phyloP scores from a whole-genome alignment of 2,113 vertebrate species.

The Antidorcas marsupialis region DNA sequence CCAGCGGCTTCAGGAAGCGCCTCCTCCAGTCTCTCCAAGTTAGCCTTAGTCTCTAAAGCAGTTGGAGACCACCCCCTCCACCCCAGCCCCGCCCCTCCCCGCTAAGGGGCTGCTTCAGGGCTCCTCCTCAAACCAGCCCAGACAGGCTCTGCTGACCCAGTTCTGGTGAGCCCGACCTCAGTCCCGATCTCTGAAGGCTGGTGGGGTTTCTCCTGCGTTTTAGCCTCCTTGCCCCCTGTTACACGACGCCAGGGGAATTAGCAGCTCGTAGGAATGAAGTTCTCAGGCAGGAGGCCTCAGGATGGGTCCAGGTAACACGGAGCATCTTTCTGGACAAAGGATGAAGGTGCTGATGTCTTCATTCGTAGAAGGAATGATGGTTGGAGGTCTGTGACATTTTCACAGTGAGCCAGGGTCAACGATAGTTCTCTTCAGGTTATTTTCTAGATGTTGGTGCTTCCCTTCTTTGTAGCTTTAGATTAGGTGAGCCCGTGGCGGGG shows the following conservation, averaged over 20 bases:
- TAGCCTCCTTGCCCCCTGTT: neutral
- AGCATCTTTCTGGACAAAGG: neutral
- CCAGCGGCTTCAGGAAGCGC: neutral
- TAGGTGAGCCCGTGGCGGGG: neutral
- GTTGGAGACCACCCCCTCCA: too few species aligned
- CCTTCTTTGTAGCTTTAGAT: neutral
- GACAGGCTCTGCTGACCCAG: neutral
- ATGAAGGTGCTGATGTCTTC: neutral
- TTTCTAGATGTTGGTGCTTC: neutral
- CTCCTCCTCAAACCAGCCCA: too few species aligned
- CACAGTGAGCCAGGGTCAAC: neutral
- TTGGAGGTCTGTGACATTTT: neutral
- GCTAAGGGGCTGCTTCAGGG: neutral
- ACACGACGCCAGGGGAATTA: neutral
- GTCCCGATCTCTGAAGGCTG: neutral
- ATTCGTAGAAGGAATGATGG: neutral
- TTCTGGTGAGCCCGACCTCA: neutral
- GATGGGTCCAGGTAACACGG: neutral
- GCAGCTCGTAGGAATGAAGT: neutral
- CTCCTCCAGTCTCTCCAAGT: fast-evolving
- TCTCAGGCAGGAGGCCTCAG: neutral
- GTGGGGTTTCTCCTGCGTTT: neutral
- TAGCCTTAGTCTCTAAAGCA: neutral
- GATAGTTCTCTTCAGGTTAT: neutral
- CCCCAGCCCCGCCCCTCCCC: too few species aligned